A percentile compares a stretch with the other conserved stretches of the same genome.
Evolutionary conservation across 2,888 invertebrate genomes (phyloP).

Genomic region (Zaprionus lineosus): DNA sequence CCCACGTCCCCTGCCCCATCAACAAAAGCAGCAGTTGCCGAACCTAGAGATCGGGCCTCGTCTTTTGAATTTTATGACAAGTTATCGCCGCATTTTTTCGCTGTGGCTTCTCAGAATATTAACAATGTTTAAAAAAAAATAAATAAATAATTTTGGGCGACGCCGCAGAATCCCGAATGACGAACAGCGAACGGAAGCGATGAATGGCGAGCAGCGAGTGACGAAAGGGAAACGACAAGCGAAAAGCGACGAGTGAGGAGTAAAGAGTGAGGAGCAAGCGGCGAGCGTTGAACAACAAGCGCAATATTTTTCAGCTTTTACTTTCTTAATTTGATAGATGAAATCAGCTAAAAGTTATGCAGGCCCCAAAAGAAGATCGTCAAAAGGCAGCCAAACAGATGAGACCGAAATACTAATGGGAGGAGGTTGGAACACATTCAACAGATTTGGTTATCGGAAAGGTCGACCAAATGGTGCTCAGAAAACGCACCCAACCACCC

Average conservation of each 20-base stretch:
- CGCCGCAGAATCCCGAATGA: constrained; percentile 63
- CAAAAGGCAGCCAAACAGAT: constrained; percentile 5
- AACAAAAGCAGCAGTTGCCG: constrained; percentile 1
- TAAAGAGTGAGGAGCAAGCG: background rate
- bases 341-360: constrained; percentile 70
- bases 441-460: constrained; percentile 51
- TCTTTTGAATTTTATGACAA: constrained; percentile 6
- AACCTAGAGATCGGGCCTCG: background rate
- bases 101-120: constrained; percentile 21
- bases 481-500: too few species aligned
- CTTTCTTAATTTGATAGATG: constrained; percentile 75
- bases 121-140: constrained; percentile 15
- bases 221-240: too few species aligned
- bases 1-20: constrained; percentile 6
- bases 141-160: constrained; percentile 35
- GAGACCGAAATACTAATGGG: background rate
- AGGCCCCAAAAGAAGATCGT: constrained; percentile 16
- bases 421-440: constrained; percentile 31
- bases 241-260: background rate
- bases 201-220: too few species aligned
- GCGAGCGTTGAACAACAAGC: constrained; percentile 1
- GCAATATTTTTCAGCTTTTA: constrained; percentile 58
- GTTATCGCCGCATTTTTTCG: constrained; percentile 30
- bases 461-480: constrained; percentile 52
- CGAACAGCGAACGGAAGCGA: background rate